Conservation (phyloP, 2,797 vertebrate genomes). For the Alectoris magna region DNA sequence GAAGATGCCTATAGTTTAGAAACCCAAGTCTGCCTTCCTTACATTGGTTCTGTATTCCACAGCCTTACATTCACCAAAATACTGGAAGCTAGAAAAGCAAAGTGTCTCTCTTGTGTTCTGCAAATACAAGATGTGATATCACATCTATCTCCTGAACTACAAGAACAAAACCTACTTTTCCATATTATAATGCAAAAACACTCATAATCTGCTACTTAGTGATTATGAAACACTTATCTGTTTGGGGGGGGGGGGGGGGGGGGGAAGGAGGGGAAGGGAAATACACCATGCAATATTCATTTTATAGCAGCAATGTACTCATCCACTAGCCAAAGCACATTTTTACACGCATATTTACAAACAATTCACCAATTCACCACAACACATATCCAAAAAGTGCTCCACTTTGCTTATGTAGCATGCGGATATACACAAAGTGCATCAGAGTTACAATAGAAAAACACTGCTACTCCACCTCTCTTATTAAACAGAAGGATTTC, state of each 20-base stretch:
- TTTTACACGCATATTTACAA: neutral
- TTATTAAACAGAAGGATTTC: constrained; percentile 13
- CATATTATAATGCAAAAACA: neutral
- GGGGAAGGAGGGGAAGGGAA: too few relatives aligned
- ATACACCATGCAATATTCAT: neutral
- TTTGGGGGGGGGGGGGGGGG: neutral
- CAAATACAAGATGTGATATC: neutral
- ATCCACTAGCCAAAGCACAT: neutral
- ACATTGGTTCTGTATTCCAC: neutral
- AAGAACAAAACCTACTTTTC: neutral
- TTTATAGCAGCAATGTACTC: neutral
- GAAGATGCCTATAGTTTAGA: neutral
- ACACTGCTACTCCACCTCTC: neutral
- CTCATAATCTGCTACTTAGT: neutral
- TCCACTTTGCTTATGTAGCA: neutral
- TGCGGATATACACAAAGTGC: neutral
- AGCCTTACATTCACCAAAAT: neutral
- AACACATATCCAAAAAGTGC: neutral
- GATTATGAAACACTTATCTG: neutral
- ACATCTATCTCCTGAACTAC: neutral
- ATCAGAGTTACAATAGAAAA: neutral
- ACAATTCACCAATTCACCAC: neutral
- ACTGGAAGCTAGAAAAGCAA: neutral
- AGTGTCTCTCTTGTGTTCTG: neutral
- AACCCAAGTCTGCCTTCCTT: neutral